A percentile compares a stretch with the other conserved stretches of the same genome.
Evolutionary conservation across 2,888 invertebrate genomes (phyloP).

Genomic region (Agelastica alni): DNA sequence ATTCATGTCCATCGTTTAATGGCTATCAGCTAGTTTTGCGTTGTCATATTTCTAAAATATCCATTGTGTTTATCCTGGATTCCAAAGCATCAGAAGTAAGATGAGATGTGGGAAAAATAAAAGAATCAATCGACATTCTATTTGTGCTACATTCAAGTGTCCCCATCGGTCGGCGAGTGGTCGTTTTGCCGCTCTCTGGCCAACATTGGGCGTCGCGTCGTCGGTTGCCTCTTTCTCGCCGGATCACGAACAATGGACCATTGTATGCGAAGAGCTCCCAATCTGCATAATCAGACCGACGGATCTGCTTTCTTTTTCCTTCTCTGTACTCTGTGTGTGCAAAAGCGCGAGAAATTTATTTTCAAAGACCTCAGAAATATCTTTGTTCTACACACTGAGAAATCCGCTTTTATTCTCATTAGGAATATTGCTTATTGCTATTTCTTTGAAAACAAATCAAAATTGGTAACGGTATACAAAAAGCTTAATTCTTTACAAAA

Average conservation of each 20-base stretch:
- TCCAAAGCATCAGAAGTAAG: neutral
- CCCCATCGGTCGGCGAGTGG: constrained; percentile 1
- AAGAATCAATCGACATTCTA: constrained; percentile 18
- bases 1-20: too few relatives aligned
- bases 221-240: constrained; percentile 1
- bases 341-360: neutral
- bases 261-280: constrained; percentile 10
- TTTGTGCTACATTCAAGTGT: constrained; percentile 17
- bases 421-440: too few relatives aligned
- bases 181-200: neutral
- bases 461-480: too few relatives aligned
- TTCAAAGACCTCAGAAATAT: neutral
- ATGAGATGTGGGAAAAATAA: constrained; percentile 3
- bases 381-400: neutral
- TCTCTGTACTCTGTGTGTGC: neutral
- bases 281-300: constrained; percentile 13
- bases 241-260: constrained; percentile 10
- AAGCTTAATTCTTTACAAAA: too few relatives aligned
- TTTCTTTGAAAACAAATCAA: too few relatives aligned
- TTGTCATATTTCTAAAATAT: too few relatives aligned
- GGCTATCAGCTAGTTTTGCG: too few relatives aligned
- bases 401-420: too few relatives aligned
- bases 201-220: constrained; percentile 1
- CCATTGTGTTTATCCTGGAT: constrained; percentile 1
- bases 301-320: neutral